Conservation (phyloP, 2,113 vertebrate genomes). For the Hippocampus abdominalis region DNA sequence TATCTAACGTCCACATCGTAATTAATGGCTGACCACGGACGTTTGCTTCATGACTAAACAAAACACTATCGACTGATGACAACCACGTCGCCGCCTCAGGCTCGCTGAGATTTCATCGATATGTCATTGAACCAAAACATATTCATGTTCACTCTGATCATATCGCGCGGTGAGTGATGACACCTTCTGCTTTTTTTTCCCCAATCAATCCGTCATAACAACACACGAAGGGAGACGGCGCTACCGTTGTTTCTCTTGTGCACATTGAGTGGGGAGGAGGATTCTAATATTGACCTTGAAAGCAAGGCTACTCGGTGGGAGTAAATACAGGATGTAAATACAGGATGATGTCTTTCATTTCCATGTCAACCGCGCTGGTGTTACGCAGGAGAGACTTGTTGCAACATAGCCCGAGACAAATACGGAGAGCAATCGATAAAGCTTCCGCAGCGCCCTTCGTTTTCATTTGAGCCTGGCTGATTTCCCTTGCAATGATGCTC, state of each 20-base stretch:
- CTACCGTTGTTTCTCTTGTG: slow-evolving; percentile 2
- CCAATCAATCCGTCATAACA: slow-evolving; percentile 31
- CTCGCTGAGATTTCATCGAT: slow-evolving; percentile 42
- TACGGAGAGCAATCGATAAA: too few species aligned
- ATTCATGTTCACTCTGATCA: slow-evolving; percentile 26
- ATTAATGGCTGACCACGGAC: slow-evolving; percentile 38
- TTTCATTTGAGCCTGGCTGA: background rate
- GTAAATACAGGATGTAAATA: too few species aligned
- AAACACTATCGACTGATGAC: slow-evolving; percentile 34
- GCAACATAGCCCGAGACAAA: too few species aligned
- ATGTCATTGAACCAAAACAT: slow-evolving; percentile 44
- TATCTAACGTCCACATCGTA: slow-evolving; percentile 17
- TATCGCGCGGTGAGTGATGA: slow-evolving; percentile 37
- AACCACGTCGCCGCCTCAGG: slow-evolving; percentile 29
- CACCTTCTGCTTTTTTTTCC: slow-evolving; percentile 18
- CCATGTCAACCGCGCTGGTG: too few species aligned
- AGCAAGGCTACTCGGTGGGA: background rate
- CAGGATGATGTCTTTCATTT: too few species aligned
- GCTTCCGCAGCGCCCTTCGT: too few species aligned
- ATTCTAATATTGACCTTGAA: background rate
- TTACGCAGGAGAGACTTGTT: too few species aligned
- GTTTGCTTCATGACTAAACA: slow-evolving; percentile 31
- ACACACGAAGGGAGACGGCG: slow-evolving; percentile 46
- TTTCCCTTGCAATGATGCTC: too few species aligned
- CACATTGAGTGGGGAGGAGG: background rate